A percentile compares a stretch with the other conserved stretches of the same genome.
These are phyloP conservation scores for Pomatostomus ruficeps DNA, from an alignment of 2,113 vertebrate species.

Conservation along the genomic window DNA sequence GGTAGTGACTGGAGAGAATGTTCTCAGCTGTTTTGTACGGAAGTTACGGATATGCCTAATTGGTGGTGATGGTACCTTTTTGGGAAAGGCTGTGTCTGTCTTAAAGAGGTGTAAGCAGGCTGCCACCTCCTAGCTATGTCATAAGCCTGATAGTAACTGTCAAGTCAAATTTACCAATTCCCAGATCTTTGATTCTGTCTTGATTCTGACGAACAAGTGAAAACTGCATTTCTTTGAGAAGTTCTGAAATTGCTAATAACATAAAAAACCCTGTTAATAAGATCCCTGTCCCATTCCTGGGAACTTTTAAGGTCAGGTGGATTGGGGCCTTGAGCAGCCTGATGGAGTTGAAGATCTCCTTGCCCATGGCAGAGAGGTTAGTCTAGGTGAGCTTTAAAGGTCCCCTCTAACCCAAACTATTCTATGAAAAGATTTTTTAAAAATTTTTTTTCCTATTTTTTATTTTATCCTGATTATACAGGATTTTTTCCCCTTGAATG, in stretches of 20 bases:
- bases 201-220: not conserved
- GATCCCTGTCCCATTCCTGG: not conserved
- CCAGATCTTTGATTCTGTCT: not conserved
- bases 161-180: not conserved
- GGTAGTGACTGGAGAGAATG: not conserved
- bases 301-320: not conserved
- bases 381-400: not conserved
- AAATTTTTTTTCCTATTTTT: too few relatives aligned
- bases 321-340: not conserved
- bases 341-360: not conserved
- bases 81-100: not conserved
- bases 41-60: not conserved
- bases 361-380: not conserved
- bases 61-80: not conserved
- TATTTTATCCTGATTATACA: not conserved
- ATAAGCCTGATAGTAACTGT: not conserved
- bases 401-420: not conserved
- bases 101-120: not conserved
- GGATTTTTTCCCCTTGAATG: not conserved
- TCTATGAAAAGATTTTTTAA: not conserved
- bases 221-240: not conserved
- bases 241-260: not conserved
- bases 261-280: not conserved
- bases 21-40: not conserved
- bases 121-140: not conserved